These are phyloP conservation scores for Pyrgilauda ruficollis DNA, from an alignment of 2,113 vertebrate species.

Conservation along the genomic window DNA sequence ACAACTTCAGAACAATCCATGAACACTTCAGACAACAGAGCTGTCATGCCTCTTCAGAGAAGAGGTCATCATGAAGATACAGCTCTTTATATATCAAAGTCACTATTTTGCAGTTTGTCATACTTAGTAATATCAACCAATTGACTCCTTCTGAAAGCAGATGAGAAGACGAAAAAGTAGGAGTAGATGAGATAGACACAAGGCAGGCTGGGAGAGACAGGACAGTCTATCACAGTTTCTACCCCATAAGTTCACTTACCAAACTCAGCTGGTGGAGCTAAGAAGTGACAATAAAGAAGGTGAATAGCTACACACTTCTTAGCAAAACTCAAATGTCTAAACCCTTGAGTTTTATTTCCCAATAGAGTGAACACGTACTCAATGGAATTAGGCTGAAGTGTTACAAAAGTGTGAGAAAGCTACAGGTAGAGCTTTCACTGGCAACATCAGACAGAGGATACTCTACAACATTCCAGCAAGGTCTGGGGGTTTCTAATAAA, in stretches of 20 bases:
- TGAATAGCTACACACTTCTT: background rate
- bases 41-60: background rate
- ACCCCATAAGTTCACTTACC: background rate
- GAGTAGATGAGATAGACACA: background rate
- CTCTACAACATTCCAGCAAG: background rate
- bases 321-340: background rate
- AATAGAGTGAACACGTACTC: background rate
- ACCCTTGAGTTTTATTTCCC: background rate
- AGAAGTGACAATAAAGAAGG: background rate
- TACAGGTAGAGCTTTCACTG: background rate
- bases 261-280: background rate
- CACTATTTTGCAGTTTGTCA: background rate
- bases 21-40: background rate
- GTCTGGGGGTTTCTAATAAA: background rate
- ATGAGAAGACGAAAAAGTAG: background rate
- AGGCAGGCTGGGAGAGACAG: background rate
- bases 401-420: background rate
- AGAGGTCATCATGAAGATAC: background rate
- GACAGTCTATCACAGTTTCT: background rate
- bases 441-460: background rate
- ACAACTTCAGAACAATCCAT: background rate
- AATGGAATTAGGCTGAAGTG: background rate
- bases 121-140: background rate
- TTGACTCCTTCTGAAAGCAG: background rate
- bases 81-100: background rate